Conservation (phyloP, 1,140 invertebrate genomes). For the Seison nebaliae region DNA sequence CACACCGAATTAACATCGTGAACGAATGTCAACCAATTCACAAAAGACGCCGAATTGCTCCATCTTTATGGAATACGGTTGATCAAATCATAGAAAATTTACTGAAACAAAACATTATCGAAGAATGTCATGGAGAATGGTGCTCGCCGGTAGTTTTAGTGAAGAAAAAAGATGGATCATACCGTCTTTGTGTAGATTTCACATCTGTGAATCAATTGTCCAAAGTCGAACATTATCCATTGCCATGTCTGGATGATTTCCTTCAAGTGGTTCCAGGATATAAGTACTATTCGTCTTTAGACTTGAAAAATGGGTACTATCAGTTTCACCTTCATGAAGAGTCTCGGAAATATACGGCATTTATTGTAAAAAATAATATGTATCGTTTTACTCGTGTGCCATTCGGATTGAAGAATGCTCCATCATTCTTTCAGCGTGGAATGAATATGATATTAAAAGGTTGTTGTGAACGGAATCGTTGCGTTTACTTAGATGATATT, state of each 20-base stretch:
- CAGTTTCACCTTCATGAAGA: slow-evolving; percentile 7
- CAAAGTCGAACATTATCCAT: no score
- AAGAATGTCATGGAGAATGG: slow-evolving; percentile 17
- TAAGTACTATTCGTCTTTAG: slow-evolving; percentile 1
- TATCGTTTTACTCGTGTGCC: slow-evolving; percentile 14
- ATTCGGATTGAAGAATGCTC: slow-evolving; percentile 15
- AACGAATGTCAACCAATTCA: no score
- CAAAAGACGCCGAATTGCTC: no score
- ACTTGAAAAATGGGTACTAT: slow-evolving; percentile 4
- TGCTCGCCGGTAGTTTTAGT: slow-evolving; percentile 2
- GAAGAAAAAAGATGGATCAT: slow-evolving; percentile 3
- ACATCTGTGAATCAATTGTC: no score
- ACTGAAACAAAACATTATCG: slow-evolving; percentile 13
- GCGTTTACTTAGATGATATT: background rate
- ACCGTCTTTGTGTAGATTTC: no score
- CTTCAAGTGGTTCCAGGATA: no score
- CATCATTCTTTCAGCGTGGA: slow-evolving; percentile 13
- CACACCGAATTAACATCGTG: no score
- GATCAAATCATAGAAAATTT: slow-evolving; percentile 12
- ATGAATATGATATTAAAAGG: slow-evolving; percentile 18
- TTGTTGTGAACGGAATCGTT: slow-evolving; percentile 14
- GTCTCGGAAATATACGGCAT: slow-evolving; percentile 13
- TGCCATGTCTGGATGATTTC: no score
- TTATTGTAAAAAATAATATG: slow-evolving; percentile 12
- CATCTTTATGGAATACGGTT: slow-evolving; percentile 10